Percentiles rank a stretch among this genome's conserved stretches.
Conservation (phyloP, 1,140 invertebrate genomes). For the Drosophila ananassae region DNA sequence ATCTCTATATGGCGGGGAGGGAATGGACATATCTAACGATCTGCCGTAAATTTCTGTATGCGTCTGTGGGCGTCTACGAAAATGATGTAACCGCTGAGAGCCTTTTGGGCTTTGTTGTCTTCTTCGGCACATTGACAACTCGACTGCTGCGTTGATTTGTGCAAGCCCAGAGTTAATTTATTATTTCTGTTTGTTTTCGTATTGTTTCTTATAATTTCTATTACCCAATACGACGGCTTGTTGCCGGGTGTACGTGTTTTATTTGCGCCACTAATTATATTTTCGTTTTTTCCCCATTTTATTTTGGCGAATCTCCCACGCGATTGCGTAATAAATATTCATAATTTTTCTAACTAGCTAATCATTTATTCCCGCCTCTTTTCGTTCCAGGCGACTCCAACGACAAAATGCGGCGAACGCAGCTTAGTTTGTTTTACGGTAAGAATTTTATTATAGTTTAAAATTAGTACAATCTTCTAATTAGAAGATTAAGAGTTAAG, state of each 20-base stretch:
- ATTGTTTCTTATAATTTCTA: conserved; percentile 58
- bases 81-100: conserved; percentile 65
- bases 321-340: conserved; percentile 73
- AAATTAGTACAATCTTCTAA: too few species aligned
- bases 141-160: conserved; percentile 51
- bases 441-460: conserved; percentile 27
- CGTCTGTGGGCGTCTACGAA: conserved; percentile 48
- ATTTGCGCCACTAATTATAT: conserved; percentile 44
- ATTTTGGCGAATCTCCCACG: conserved; percentile 58
- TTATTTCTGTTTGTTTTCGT: conserved; percentile 51
- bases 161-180: conserved; percentile 49
- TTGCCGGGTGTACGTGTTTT: conserved; percentile 49
- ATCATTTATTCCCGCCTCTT: conserved; percentile 32
- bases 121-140: conserved; percentile 57
- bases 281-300: conserved; percentile 26
- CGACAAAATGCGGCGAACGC: conserved; percentile 64
- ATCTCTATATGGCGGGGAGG: conserved; percentile 24
- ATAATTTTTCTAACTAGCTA: conserved; percentile 68
- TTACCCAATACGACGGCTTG: conserved; percentile 62
- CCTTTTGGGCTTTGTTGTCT: conserved; percentile 42
- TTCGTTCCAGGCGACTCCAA: conserved; percentile 59
- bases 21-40: conserved; percentile 39
- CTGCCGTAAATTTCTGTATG: conserved; percentile 42
- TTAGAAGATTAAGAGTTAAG: too few species aligned
- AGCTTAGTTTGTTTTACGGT: conserved; percentile 55